Percentiles rank a stretch among this genome's conserved stretches.
These are phyloP conservation scores for Elaphurus davidianus DNA, from an alignment of 2,113 vertebrate species.

Conservation along the genomic window DNA sequence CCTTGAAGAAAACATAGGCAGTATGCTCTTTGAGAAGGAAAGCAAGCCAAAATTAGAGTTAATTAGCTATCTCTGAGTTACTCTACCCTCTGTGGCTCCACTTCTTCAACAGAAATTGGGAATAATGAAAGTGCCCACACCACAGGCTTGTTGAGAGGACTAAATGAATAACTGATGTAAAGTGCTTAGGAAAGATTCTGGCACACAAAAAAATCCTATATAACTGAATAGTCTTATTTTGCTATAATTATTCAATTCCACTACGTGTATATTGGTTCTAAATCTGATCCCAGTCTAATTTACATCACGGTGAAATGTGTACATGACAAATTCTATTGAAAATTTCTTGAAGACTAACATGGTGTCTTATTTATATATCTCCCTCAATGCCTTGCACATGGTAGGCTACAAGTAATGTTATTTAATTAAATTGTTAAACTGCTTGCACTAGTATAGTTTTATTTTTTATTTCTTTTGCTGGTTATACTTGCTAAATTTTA, in stretches of 20 bases:
- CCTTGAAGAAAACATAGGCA: background rate
- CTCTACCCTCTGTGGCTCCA: background rate
- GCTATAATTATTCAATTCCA: background rate
- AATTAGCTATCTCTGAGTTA: background rate
- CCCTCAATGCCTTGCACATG: background rate
- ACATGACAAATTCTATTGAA: background rate
- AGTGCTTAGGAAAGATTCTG: background rate
- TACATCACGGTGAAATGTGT: background rate
- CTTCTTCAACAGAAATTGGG: background rate
- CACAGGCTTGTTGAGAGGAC: background rate
- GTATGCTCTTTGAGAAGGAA: background rate
- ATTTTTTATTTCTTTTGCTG: background rate
- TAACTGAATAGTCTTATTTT: background rate
- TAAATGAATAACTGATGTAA: background rate
- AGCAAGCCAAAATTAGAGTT: background rate
- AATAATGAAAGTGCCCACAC: background rate
- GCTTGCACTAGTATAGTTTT: background rate
- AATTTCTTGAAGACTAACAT: background rate
- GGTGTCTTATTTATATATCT: background rate
- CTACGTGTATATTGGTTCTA: background rate
- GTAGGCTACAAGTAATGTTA: background rate
- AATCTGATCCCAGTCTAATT: background rate
- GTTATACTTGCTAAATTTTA: background rate
- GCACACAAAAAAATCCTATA: background rate
- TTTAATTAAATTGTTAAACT: background rate